phyloP scores from a whole-genome alignment of 2,797 vertebrate species.

The Melanotaenia boesemani region DNA sequence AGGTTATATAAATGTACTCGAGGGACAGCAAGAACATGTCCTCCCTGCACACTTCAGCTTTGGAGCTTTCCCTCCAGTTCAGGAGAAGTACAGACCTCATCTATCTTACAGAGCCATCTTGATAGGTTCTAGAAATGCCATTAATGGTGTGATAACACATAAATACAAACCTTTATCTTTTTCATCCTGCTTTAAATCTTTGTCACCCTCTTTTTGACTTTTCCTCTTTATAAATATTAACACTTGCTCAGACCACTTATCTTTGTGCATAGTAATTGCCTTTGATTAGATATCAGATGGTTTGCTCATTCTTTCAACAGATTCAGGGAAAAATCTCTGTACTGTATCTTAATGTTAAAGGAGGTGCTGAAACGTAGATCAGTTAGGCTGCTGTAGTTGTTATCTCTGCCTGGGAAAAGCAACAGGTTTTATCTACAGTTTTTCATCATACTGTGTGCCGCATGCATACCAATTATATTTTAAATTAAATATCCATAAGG shows the following conservation, averaged over 20 bases:
- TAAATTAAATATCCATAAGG: neutral
- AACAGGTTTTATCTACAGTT: neutral
- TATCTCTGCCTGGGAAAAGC: conserved; percentile 43
- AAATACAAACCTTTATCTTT: conserved; percentile 47
- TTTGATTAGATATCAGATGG: conserved; percentile 46
- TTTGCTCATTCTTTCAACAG: conserved; percentile 24
- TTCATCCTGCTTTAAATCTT: conserved; percentile 25
- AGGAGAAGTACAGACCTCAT: conserved; percentile 16
- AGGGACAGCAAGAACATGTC: neutral
- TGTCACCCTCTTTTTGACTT: conserved; percentile 30
- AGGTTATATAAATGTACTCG: neutral
- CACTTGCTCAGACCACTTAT: conserved; percentile 64
- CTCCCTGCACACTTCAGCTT: conserved; percentile 2
- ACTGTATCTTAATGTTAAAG: conserved; percentile 43
- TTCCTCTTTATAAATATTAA: conserved; percentile 65
- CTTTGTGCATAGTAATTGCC: conserved; percentile 47
- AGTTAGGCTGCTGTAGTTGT: conserved; percentile 36
- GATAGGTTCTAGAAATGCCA: conserved; percentile 53
- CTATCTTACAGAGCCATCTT: conserved; percentile 38
- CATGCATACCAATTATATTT: neutral
- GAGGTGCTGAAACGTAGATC: conserved; percentile 32
- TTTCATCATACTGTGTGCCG: neutral
- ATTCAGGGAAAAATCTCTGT: conserved; percentile 40
- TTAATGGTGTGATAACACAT: conserved; percentile 61
- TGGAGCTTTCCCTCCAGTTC: conserved; percentile 13